Base-by-base conservation (phyloP, 1,140 invertebrate species). In the Dreissena polymorpha region DNA sequence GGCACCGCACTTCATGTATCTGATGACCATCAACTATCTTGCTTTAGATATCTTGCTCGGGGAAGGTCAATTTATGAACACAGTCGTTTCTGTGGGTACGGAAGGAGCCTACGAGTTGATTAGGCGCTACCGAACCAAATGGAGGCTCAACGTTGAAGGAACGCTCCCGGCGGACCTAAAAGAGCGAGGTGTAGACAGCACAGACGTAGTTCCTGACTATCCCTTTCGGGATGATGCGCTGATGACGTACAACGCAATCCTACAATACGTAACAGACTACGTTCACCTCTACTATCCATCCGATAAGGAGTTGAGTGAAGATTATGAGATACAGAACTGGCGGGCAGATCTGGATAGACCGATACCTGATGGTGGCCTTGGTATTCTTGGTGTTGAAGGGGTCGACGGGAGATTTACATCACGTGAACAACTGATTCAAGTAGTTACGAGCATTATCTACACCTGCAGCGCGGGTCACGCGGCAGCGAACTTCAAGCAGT, bases 171-270 rank as follows among this genome's bases (percentile, higher is more conserved):
- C n/a, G 18, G 60, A 82, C 65, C 70, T 86, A 23, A 49, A 85
- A 84, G 10, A 57, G 80, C n/a, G 90, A 88, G 83, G 85, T 39
- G 88, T 92, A 29, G 67, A 27, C 39, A 29, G 39, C 25, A 1
- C 23, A 27, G 70, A 89, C 10, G 82, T 92, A 50, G 75, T 93
- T 10, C 90, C 92, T 0, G 86, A 93, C 69, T 93, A 93, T 85
- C 92, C 91, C n/a, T 93, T 92, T 86, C 73, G 93, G 79, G 93
- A 93, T 85, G 93, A 93, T 86, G 90, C 90, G 12, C 25, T 92
- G 12, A 57, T 85, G 0, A 77, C 92, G 1, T 91, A 89, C 60
- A 64, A 88, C 27, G 86, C 85, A 27, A 91, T 93, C 39, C 60
- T 88, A 25, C 88, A 87, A 60, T 75, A 60, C 39, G 55, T 75